A percentile compares a stretch with the other conserved stretches of the same genome.
Conservation (phyloP, 1,140 invertebrate species). For the Ylistrum balloti region DNA sequence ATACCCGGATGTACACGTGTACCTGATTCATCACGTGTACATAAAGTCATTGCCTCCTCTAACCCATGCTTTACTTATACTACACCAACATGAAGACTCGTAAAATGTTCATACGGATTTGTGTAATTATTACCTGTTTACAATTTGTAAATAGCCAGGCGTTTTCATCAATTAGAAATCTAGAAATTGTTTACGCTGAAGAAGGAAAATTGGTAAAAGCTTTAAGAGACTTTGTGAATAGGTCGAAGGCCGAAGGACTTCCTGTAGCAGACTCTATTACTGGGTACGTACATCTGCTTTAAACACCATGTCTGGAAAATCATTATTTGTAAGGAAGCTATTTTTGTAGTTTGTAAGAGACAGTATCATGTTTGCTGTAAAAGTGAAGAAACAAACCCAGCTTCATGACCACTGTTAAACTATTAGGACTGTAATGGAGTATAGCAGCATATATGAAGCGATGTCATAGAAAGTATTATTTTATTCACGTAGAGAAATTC, state of each 20-base stretch:
- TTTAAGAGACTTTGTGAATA: constrained; percentile 24
- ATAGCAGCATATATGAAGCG: no score
- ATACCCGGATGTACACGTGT: constrained; percentile 11
- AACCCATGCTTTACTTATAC: background rate
- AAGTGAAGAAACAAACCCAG: no score
- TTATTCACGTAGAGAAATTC: no score
- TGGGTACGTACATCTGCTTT: background rate
- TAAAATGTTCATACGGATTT: background rate
- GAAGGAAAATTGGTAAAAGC: constrained; percentile 6
- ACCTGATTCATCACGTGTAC: background rate
- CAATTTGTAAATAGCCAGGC: background rate
- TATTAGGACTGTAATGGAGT: no score
- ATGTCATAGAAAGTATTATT: no score
- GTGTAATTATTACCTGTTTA: background rate
- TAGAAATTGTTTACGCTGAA: background rate
- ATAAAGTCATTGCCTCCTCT: background rate
- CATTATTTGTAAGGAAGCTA: no score
- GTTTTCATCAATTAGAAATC: constrained; percentile 13
- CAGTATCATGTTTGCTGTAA: no score
- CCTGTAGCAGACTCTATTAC: background rate
- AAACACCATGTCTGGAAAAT: no score
- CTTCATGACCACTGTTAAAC: no score
- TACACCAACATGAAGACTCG: background rate
- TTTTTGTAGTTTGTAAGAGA: no score
- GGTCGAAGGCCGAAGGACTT: background rate